A percentile compares a stretch with the other conserved stretches of the same genome.
These are phyloP conservation scores for Catamblyrhynchus diadema DNA, from an alignment of 2,797 vertebrate genomes.

Conservation along the genomic window DNA sequence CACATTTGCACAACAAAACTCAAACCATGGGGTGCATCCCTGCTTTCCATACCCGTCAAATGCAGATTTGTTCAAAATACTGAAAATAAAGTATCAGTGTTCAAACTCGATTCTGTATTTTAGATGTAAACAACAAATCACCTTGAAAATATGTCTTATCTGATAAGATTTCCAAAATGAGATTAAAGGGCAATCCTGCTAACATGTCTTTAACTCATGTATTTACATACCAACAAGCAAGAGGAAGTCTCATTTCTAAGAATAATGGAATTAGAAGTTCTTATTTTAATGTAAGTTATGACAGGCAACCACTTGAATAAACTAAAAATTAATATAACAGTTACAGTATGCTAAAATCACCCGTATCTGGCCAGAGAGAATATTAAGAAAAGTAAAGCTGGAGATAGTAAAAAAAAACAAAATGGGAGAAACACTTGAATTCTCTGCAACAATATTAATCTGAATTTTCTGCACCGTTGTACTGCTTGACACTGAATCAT, in stretches of 20 bases:
- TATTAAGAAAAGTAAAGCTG: not conserved
- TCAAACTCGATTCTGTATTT: not conserved
- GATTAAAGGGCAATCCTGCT: not conserved
- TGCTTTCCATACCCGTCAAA: not conserved
- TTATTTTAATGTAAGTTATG: not conserved
- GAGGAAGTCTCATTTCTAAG: not conserved
- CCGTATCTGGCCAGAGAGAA: not conserved
- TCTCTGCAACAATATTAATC: not conserved
- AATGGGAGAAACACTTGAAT: not conserved
- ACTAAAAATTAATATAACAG: not conserved
- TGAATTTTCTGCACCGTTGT: not conserved
- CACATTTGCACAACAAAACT: slow-evolving; percentile 2
- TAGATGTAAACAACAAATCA: not conserved
- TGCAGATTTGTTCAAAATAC: not conserved
- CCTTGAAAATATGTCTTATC: not conserved
- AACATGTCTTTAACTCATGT: not conserved
- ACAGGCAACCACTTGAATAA: not conserved
- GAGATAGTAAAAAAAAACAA: not conserved
- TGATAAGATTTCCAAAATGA: not conserved
- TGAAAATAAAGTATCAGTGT: not conserved
- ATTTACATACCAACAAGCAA: not conserved
- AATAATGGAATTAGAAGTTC: not conserved
- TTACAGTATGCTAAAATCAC: not conserved
- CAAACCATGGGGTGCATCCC: not conserved
- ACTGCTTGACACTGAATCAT: not conserved